Percentiles rank a stretch among this genome's conserved stretches.
Evolutionary conservation across 53 echinoderm and acorn worm genomes (phyloP).

Genomic region (Antedon mediterranea): DNA sequence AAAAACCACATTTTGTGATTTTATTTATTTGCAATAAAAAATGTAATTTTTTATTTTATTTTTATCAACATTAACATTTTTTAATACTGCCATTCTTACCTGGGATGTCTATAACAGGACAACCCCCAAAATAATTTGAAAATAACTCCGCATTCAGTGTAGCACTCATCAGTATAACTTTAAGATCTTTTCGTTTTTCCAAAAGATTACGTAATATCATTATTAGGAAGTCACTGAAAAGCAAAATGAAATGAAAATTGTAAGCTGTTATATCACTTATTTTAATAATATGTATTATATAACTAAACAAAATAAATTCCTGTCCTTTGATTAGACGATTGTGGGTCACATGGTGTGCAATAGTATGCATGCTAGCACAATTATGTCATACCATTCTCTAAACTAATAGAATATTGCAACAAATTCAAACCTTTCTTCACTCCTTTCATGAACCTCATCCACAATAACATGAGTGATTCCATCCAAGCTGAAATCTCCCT

Average conservation of each 20-base stretch:
- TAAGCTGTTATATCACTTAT: not conserved
- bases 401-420: no score
- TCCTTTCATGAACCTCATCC: slow-evolving; percentile 73
- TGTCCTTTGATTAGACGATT: no score
- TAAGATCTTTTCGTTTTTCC: slow-evolving; percentile 46
- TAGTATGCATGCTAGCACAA: no score
- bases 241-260: not conserved
- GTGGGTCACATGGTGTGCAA: no score
- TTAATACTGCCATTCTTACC: slow-evolving; percentile 11
- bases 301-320: no score
- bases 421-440: slow-evolving; percentile 51
- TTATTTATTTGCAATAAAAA: no score
- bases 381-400: no score
- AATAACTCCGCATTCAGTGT: slow-evolving; percentile 64
- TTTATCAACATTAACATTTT: no score
- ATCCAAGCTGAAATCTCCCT: slow-evolving; percentile 34
- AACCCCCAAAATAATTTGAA: slow-evolving; percentile 37
- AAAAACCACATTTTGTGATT: no score
- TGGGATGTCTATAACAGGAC: slow-evolving; percentile 54
- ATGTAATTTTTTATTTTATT: no score
- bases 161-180: slow-evolving; percentile 59
- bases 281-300: no score
- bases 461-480: slow-evolving; percentile 66
- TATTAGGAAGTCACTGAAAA: slow-evolving; percentile 60
- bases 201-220: slow-evolving; percentile 55